These are phyloP conservation scores for Miichthys miiuy DNA, from an alignment of 2,797 vertebrate genomes.

Conservation along the genomic window DNA sequence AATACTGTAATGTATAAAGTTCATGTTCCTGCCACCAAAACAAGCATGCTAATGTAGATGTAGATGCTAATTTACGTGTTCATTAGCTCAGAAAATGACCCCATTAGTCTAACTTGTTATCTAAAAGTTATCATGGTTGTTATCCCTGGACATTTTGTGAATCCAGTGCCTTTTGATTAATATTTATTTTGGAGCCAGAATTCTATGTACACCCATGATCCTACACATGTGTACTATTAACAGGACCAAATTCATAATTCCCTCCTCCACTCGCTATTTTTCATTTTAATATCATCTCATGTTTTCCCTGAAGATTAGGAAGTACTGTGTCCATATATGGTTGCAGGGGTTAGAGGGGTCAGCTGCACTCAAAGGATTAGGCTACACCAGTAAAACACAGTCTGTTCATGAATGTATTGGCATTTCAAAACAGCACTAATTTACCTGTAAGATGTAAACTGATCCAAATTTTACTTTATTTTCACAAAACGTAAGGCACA, in stretches of 20 bases:
- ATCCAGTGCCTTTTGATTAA: conserved; percentile 22
- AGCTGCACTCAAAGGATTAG: conserved; percentile 60
- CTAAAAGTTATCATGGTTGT: conserved; percentile 15
- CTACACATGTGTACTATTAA: background rate
- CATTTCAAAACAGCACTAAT: background rate
- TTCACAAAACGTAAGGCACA: too few species aligned
- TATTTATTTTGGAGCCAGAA: conserved; percentile 5
- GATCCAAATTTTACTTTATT: too few species aligned
- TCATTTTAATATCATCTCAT: conserved; percentile 53
- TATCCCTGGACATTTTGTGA: conserved; percentile 25
- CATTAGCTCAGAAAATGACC: conserved; percentile 16
- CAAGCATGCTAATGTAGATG: conserved; percentile 9
- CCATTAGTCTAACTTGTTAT: conserved; percentile 37
- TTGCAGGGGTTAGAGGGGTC: conserved; percentile 42
- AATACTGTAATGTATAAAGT: too few species aligned
- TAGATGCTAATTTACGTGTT: conserved; percentile 33
- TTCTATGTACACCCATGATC: background rate
- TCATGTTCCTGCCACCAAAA: background rate
- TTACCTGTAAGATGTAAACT: background rate
- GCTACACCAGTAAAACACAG: conserved; percentile 28
- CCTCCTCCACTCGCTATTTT: conserved; percentile 15
- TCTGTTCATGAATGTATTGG: conserved; percentile 5
- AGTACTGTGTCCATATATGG: conserved; percentile 21
- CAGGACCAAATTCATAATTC: background rate
- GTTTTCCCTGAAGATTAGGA: conserved; percentile 62